Conservation (phyloP, 2,888 invertebrate species). For the Apamea epomidion region DNA sequence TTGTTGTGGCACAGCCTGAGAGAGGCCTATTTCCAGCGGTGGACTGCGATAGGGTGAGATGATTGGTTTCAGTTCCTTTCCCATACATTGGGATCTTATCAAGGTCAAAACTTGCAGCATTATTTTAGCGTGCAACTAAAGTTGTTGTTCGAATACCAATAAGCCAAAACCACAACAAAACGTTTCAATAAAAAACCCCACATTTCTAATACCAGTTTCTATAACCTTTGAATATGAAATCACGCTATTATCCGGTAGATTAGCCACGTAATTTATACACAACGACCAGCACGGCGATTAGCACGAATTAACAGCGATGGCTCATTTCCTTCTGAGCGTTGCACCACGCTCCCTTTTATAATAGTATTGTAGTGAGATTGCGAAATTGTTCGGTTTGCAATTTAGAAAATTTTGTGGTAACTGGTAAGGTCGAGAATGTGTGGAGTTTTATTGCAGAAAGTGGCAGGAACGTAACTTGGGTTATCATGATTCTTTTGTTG, state of each 20-base stretch:
- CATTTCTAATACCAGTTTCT: conserved; percentile 32
- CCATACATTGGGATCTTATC: not conserved
- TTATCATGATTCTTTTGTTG: not conserved
- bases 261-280: conserved; percentile 28
- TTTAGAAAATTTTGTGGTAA: conserved; percentile 32
- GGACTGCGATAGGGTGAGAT: no score
- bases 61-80: no score
- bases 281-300: not conserved
- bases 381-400: conserved; percentile 15
- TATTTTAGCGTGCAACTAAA: not conserved
- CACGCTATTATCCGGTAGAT: conserved; percentile 39
- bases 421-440: conserved; percentile 22
- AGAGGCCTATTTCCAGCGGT: no score
- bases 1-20: not conserved
- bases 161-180: not conserved
- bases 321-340: conserved; percentile 25
- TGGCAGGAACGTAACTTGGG: not conserved
- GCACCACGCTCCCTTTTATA: conserved; percentile 26
- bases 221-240: conserved; percentile 44
- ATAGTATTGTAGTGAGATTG: conserved; percentile 23
- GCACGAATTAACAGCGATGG: conserved; percentile 26
- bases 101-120: not conserved
- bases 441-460: conserved; percentile 6
- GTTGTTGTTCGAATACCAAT: not conserved
- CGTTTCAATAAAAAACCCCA: not conserved